These are phyloP conservation scores for Argyrosomus regius DNA, from an alignment of 2,797 vertebrate species.

Conservation along the genomic window DNA sequence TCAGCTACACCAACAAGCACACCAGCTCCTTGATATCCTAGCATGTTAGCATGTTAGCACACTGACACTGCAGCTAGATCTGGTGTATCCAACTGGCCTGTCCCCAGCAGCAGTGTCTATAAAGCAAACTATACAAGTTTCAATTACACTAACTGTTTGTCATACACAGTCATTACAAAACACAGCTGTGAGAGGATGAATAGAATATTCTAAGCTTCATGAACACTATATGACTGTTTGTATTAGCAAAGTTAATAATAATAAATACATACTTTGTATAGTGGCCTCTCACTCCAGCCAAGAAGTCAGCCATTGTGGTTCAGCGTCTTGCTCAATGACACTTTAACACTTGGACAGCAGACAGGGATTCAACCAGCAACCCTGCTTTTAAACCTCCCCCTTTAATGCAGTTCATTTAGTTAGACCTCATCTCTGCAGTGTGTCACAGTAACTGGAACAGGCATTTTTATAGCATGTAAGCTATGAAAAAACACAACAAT, in stretches of 20 bases:
- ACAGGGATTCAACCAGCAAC: neutral
- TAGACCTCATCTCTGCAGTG: slow-evolving; percentile 14
- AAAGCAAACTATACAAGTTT: neutral
- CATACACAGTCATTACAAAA: neutral
- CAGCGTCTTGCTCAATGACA: neutral
- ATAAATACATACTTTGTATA: neutral
- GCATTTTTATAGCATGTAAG: slow-evolving; percentile 34
- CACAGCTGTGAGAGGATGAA: neutral
- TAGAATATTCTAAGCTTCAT: too few relatives aligned
- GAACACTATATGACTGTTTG: neutral
- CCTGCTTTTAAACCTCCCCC: neutral
- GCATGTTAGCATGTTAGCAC: too few relatives aligned
- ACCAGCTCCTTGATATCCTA: too few relatives aligned
- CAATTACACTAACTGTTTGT: neutral
- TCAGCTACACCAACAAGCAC: too few relatives aligned
- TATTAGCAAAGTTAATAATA: neutral
- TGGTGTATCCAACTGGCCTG: neutral
- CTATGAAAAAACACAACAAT: slow-evolving; percentile 27
- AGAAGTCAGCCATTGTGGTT: neutral
- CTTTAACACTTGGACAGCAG: neutral
- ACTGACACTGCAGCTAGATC: neutral
- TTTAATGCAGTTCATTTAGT: slow-evolving; percentile 13
- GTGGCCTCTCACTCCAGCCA: neutral
- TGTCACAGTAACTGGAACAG: slow-evolving; percentile 34
- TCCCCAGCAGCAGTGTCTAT: neutral